Evolutionary conservation across 2,888 invertebrate genomes (phyloP).

Genomic region (Microdon myrmicae): DNA sequence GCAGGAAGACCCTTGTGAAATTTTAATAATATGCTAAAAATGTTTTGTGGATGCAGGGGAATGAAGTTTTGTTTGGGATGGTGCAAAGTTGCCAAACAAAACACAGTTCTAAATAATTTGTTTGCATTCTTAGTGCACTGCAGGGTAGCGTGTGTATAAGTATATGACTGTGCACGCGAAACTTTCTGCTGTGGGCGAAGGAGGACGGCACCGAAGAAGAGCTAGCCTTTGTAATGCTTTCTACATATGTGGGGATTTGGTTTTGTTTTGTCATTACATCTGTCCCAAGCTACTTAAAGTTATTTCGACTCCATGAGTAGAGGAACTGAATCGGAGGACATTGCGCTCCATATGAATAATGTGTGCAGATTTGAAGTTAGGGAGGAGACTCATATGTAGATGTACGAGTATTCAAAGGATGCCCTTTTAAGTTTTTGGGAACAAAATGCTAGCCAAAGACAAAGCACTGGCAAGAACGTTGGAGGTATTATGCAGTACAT

Average conservation of each 20-base stretch:
- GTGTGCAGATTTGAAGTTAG: no score
- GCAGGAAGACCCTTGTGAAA: constrained; percentile 46
- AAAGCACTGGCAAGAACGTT: constrained; percentile 22
- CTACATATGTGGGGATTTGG: constrained; percentile 51
- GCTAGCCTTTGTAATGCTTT: constrained; percentile 28
- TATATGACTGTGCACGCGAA: neutral
- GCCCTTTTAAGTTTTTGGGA: constrained; percentile 29
- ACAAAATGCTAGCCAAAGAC: constrained; percentile 34
- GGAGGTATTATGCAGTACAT: constrained; percentile 19
- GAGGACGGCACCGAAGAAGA: no score
- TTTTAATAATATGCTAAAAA: constrained; percentile 51
- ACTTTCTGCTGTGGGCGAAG: constrained; percentile 1
- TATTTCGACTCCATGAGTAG: constrained; percentile 49
- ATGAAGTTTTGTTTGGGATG: constrained; percentile 39
- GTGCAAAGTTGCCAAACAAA: constrained; percentile 50
- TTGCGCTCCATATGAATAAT: constrained; percentile 36
- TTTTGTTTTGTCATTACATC: constrained; percentile 52
- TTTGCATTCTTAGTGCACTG: constrained; percentile 14
- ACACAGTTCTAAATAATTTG: constrained; percentile 47
- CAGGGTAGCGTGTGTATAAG: neutral
- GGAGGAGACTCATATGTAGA: no score
- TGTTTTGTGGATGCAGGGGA: constrained; percentile 49
- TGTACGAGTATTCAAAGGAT: constrained; percentile 35
- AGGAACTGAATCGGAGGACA: constrained; percentile 35
- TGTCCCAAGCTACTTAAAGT: constrained; percentile 48